Percentiles rank a stretch among this genome's conserved stretches.
phyloP scores from a whole-genome alignment of 2,113 vertebrate species.

The Notarius lentiginosus region DNA sequence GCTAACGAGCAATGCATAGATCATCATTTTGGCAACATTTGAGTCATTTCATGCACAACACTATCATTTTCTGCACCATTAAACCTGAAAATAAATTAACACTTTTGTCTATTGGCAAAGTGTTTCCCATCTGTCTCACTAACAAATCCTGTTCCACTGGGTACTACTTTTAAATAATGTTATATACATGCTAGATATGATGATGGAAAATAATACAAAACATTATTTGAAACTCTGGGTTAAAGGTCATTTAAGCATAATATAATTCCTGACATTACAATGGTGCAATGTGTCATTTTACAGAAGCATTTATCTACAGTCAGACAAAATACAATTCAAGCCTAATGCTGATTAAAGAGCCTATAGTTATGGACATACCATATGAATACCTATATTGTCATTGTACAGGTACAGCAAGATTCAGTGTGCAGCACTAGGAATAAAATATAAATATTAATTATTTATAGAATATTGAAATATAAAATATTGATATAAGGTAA shows the following conservation, averaged over 20 bases:
- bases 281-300: not conserved
- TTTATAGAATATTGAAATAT: too few relatives aligned
- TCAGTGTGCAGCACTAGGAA: too few relatives aligned
- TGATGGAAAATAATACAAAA: not conserved
- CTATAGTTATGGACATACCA: not conserved
- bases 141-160: constrained; percentile 42
- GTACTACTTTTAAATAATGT: constrained; percentile 6
- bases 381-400: too few relatives aligned
- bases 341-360: not conserved
- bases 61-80: constrained; percentile 75
- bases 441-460: too few relatives aligned
- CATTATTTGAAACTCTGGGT: not conserved
- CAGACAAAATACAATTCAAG: not conserved
- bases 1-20: constrained; percentile 65
- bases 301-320: not conserved
- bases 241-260: constrained; percentile 5
- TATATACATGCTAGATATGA: not conserved
- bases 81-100: constrained; percentile 69
- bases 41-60: constrained; percentile 61
- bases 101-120: constrained; percentile 67
- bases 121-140: constrained; percentile 71
- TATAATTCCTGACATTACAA: not conserved
- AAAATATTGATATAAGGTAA: too few relatives aligned
- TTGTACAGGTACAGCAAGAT: too few relatives aligned
- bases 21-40: constrained; percentile 70